Evolutionary conservation across 2,113 vertebrate genomes (phyloP), one percentile per base, ranked within the genome.

Genomic region (Bambusicola thoracicus): DNA sequence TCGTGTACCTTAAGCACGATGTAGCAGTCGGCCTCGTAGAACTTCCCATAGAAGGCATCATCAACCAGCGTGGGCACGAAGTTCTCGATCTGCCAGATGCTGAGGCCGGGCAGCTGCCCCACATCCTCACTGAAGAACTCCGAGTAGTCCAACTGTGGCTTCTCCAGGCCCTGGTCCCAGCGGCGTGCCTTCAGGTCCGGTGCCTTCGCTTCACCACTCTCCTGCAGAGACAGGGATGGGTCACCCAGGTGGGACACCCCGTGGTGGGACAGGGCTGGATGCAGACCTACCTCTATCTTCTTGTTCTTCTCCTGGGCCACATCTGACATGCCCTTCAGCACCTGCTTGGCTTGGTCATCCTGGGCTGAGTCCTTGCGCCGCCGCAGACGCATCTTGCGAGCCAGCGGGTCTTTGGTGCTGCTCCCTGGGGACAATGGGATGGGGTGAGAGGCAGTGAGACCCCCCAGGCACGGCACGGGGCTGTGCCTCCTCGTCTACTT

Each of bases 11-110:
- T 99, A 58, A 99, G 98, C 75, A 99, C 94, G 1, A 99, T 99
- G 98, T 99, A 99, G 97, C 99, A 99, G 97, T 99, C 99, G 0
- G 99, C 99, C 94, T 99, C 99, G 0, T 99, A 99, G 97, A 99
- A 99, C 96, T 99, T 99, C 85, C 99, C 98, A 0, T 99, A 98
- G 83, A 99, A 98, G 19, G 99, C 92, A 80, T 99, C 99, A 0
- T 99, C 99, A 70, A 99, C 98, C 92, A 98, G 96, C 1, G 97
- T 95, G 4, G 99, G 99, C 80, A 99, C 86, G 0, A 99, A 99
- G 95, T 99, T 99, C 97, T 99, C 99, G 0, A 99, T 99, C 97
- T 99, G 99, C 99, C 99, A 99, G 92, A 99, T 97, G 0, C 98
- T 95, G 65, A 99, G 56, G 12, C 99, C 99, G 0, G 99, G 99